Evolutionary conservation across 2,888 invertebrate genomes (phyloP).

Genomic region (Gortyna flavago): DNA sequence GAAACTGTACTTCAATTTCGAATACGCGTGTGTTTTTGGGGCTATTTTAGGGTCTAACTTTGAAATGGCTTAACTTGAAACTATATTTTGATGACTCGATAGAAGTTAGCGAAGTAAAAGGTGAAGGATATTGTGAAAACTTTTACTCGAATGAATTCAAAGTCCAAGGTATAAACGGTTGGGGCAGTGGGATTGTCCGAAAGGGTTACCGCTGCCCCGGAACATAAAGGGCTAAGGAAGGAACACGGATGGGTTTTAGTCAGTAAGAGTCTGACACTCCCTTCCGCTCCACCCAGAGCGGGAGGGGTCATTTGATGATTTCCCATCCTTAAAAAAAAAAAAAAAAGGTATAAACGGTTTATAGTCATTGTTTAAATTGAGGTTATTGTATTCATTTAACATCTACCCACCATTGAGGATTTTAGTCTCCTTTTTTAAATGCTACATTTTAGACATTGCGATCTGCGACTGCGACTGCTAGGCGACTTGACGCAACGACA

Average conservation of each 20-base stretch:
- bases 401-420: not conserved
- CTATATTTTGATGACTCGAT: constrained; percentile 18
- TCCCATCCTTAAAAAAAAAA: too few relatives aligned
- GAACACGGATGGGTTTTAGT: too few relatives aligned
- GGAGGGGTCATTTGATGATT: too few relatives aligned
- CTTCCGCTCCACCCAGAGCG: too few relatives aligned
- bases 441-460: not conserved
- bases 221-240: too few relatives aligned
- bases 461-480: not conserved
- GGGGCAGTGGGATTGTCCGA: too few relatives aligned
- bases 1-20: not conserved
- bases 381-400: not conserved
- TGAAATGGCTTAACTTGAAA: constrained; percentile 25
- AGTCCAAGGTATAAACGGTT: constrained; percentile 18
- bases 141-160: constrained; percentile 20
- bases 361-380: constrained; percentile 8
- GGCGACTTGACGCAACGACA: not conserved
- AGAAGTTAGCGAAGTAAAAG: constrained; percentile 2
- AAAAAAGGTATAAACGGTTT: constrained; percentile 5
- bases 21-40: not conserved
- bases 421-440: not conserved
- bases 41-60: constrained; percentile 16
- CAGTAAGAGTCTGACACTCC: too few relatives aligned
- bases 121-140: constrained; percentile 27
- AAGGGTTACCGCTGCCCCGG: too few relatives aligned